Conservation (phyloP, 2,113 vertebrate genomes). For the Xiphophorus couchianus region DNA sequence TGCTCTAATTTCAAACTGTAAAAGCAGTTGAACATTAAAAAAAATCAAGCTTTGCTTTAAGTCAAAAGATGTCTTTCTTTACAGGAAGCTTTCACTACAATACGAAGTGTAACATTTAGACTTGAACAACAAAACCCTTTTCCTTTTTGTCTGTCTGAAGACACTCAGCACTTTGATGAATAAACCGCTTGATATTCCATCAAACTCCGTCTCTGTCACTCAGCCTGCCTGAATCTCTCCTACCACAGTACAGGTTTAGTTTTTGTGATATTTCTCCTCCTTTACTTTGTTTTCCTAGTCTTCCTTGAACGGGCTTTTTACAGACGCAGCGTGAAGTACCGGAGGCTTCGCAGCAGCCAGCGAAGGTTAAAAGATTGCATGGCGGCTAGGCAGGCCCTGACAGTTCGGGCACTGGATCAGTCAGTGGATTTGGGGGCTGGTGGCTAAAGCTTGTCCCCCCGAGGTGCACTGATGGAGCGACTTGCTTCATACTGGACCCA, state of each 20-base stretch:
- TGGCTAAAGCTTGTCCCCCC: constrained; percentile 70
- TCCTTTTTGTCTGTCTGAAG: not conserved
- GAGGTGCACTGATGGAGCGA: constrained; percentile 65
- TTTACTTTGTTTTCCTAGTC: constrained; percentile 14
- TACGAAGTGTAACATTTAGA: not conserved
- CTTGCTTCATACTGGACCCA: constrained; percentile 59
- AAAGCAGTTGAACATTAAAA: too few species aligned
- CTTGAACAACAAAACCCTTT: not conserved
- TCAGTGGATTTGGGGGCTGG: constrained; percentile 73
- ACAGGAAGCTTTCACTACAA: not conserved
- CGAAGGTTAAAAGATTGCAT: constrained; percentile 63
- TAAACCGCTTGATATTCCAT: constrained; percentile 28
- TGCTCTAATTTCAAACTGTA: too few species aligned
- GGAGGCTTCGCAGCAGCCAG: constrained; percentile 51
- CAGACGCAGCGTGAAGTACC: constrained; percentile 25
- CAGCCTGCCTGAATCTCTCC: constrained; percentile 17
- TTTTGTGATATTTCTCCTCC: not conserved
- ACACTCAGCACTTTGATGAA: constrained; percentile 19
- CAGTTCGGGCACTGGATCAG: constrained; percentile 80
- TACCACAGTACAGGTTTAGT: constrained; percentile 21
- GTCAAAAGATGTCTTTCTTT: not conserved
- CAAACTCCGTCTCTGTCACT: constrained; percentile 25
- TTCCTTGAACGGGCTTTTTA: constrained; percentile 4
- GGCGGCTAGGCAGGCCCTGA: constrained; percentile 63
- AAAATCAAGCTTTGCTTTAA: too few species aligned